phyloP scores from a whole-genome alignment of 35 echinoderm and acorn worm species.

The Apostichopus parvimensis region DNA sequence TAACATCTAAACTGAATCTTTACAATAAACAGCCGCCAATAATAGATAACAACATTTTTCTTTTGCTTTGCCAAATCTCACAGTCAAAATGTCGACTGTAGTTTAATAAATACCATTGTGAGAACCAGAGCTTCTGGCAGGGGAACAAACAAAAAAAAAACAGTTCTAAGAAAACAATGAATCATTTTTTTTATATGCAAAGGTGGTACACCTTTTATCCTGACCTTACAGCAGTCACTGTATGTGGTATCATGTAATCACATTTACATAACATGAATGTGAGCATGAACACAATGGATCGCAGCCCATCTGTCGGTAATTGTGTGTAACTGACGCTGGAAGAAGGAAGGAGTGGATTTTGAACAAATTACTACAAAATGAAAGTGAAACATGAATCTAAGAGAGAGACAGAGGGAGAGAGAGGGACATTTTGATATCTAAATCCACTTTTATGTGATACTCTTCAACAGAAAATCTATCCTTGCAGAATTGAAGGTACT shows the following conservation, averaged over 20 bases:
- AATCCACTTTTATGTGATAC: too few species aligned
- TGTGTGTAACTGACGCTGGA: neutral
- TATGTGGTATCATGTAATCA: neutral
- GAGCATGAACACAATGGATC: neutral
- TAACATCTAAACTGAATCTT: too few species aligned
- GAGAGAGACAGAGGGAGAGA: neutral
- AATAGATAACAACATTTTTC: too few species aligned
- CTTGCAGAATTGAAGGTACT: too few species aligned
- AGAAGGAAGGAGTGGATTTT: neutral
- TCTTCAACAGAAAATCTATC: too few species aligned
- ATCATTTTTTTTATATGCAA: neutral
- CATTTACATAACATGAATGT: neutral
- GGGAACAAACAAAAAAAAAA: neutral
- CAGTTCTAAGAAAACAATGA: neutral
- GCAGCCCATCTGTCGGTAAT: neutral
- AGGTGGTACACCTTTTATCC: neutral
- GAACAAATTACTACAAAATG: neutral
- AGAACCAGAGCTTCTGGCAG: too few species aligned
- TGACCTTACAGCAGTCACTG: neutral
- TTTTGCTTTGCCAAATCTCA: too few species aligned
- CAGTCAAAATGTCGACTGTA: too few species aligned
- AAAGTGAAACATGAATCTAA: neutral
- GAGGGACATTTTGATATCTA: too few species aligned
- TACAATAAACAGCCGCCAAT: too few species aligned
- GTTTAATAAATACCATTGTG: too few species aligned